Evolutionary conservation across 2,797 vertebrate genomes (phyloP), one percentile per base, ranked within the genome.

Genomic region (Pelodytes ibericus): DNA sequence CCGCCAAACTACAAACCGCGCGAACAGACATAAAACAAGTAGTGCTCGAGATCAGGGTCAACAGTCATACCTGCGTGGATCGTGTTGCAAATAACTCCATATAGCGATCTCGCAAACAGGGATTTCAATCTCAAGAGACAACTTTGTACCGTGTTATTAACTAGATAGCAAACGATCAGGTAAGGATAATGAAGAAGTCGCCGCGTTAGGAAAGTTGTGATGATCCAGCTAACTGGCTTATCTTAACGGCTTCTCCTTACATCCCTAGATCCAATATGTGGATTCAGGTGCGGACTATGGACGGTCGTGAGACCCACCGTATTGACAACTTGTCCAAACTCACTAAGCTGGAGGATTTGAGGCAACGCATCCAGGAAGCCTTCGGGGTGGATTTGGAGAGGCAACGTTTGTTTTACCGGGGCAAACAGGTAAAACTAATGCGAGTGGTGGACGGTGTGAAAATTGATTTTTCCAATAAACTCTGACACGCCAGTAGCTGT

Each of bases 271-370:
- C 81, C 90, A 90, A 87, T 87, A 99, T 99, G 97, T 99, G 97
- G 97, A 97, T 99, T 89, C 97, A 98, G 87, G 96, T 99, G 74
- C 95, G 97, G 59, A 99, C 96, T 79, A 99, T 99, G 97, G 97
- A 99, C 77, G 97, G 97, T 80, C 95, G 91, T 84, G 92, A 95
- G 84, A 95, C 96, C 64, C 95, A 94, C 80, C 92, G 92, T 29
- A 92, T 99, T 77, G 94, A 98, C 88, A 95, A 94, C 18, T 85
- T 99, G 56, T 99, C 97, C 72, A 97, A 97, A 83, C 92, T 98
- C 44, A 99, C 97, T n/a, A 99, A 96, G 72, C 95, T 99, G 86
- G 94, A 98, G 0, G 95, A 94, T 56, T 86, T 99, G 36, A 91
- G 97, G 1, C 73, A 90, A 24, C 94, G 94, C 85, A 96, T 99